Percentiles rank a stretch among this genome's conserved stretches.
These are phyloP conservation scores for Apodemia mormo DNA, from an alignment of 2,888 invertebrate genomes.

Conservation along the genomic window DNA sequence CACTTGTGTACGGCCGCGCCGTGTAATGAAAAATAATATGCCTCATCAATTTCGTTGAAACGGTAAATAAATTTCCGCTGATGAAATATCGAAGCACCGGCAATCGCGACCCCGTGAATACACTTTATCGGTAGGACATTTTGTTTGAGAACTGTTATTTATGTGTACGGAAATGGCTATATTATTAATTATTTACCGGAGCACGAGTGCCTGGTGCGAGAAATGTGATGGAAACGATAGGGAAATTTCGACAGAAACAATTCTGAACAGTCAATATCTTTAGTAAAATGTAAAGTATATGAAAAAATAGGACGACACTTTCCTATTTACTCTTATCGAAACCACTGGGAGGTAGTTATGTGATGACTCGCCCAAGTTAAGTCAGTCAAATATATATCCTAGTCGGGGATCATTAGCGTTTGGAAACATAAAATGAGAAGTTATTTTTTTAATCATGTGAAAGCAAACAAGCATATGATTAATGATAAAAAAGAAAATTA, in stretches of 20 bases:
- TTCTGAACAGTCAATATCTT: too few species aligned
- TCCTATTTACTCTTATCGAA: too few species aligned
- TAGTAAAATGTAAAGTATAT: too few species aligned
- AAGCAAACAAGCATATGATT: too few species aligned
- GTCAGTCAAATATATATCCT: too few species aligned
- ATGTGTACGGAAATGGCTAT: neutral
- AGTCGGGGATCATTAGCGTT: too few species aligned
- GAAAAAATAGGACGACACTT: too few species aligned
- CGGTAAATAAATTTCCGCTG: neutral
- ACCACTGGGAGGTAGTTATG: too few species aligned
- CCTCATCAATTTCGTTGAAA: neutral
- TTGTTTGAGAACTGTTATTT: conserved; percentile 2
- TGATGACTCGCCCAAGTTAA: too few species aligned
- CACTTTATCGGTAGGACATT: neutral
- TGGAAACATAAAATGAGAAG: too few species aligned
- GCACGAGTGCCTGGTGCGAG: neutral
- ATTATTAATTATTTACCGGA: neutral
- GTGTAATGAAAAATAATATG: neutral
- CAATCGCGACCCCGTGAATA: neutral
- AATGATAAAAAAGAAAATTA: too few species aligned
- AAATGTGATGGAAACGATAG: neutral
- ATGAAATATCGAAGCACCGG: conserved; percentile 6
- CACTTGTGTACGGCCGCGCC: neutral
- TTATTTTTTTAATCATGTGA: too few species aligned
- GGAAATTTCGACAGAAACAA: neutral